A percentile compares a stretch with the other conserved stretches of the same genome.
Evolutionary conservation across 2,888 invertebrate genomes (phyloP).

Genomic region (Beris chalybata): DNA sequence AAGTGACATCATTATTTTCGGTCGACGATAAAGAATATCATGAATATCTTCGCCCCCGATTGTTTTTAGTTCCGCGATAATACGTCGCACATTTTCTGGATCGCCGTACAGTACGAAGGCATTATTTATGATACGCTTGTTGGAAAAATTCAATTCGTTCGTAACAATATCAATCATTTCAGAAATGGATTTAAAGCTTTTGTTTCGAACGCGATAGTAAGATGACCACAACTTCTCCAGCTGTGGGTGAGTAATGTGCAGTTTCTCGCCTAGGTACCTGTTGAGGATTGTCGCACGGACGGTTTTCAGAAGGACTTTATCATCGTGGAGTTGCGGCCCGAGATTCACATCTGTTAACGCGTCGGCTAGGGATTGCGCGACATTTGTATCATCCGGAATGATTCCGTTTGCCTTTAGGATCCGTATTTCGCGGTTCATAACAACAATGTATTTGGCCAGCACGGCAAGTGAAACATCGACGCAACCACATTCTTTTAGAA

Average conservation of each 20-base stretch:
- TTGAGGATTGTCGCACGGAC: constrained; percentile 49
- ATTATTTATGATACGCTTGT: constrained; percentile 60
- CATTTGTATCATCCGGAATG: constrained; percentile 53
- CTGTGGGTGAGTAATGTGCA: constrained; percentile 53
- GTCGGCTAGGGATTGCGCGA: constrained; percentile 50
- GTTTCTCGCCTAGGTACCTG: constrained; percentile 53
- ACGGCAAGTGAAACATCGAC: constrained; percentile 51
- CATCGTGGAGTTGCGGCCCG: constrained; percentile 39
- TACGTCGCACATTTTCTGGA: constrained; percentile 61
- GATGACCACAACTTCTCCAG: constrained; percentile 51
- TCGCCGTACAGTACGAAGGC: constrained; percentile 63
- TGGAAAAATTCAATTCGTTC: constrained; percentile 61
- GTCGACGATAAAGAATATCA: constrained; percentile 60
- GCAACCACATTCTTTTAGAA: constrained; percentile 66
- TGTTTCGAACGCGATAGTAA: constrained; percentile 53
- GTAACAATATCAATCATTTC: constrained; percentile 61
- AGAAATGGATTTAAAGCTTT: constrained; percentile 59
- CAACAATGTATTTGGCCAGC: constrained; percentile 52
- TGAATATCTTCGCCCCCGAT: constrained; percentile 62
- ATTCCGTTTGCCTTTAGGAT: constrained; percentile 53
- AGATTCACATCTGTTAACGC: constrained; percentile 45
- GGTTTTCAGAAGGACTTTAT: constrained; percentile 45
- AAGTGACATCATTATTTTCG: constrained; percentile 65
- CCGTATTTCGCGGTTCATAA: constrained; percentile 50
- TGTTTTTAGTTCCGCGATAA: constrained; percentile 60